phyloP scores from a whole-genome alignment of 2,888 invertebrate genomes.

The Pardosa pseudoannulata region DNA sequence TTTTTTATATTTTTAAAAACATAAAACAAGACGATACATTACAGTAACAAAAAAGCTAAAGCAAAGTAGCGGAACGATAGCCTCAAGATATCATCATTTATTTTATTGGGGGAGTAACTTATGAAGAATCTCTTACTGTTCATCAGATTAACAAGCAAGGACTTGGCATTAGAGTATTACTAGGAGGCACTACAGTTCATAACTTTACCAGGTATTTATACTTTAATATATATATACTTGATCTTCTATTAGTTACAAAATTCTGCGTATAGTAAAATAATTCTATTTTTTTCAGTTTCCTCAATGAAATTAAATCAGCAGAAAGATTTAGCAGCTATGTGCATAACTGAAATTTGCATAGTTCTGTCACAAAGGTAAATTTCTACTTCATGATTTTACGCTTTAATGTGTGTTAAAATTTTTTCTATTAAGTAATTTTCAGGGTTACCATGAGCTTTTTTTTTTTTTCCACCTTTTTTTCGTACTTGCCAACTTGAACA shows the following conservation, averaged over 20 bases:
- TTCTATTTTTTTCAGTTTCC: conserved; percentile 39
- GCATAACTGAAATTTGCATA: conserved; percentile 8
- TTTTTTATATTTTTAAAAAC: no score
- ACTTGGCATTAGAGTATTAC: conserved; percentile 85
- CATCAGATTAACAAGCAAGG: conserved; percentile 87
- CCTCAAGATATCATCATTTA: conserved; percentile 97
- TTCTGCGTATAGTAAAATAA: no score
- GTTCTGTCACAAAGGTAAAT: not conserved
- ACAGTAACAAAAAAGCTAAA: no score
- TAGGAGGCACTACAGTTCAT: conserved; percentile 95
- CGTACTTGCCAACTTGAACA: no score
- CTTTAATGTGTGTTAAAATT: no score
- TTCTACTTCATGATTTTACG: no score
- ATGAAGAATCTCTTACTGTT: conserved; percentile 93
- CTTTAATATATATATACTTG: not conserved
- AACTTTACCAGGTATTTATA: conserved; percentile 79
- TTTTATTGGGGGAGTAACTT: conserved; percentile 96
- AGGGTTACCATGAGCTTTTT: no score
- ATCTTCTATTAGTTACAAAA: not conserved
- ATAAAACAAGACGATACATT: no score
- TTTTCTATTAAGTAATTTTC: no score
- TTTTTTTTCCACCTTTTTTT: no score
- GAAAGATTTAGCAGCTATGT: conserved; percentile 56
- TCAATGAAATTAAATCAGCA: conserved; percentile 62
- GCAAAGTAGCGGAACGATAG: no score